A percentile compares a stretch with the other conserved stretches of the same genome.
phyloP scores from a whole-genome alignment of 2,113 vertebrate species.

The Salminus brasiliensis region DNA sequence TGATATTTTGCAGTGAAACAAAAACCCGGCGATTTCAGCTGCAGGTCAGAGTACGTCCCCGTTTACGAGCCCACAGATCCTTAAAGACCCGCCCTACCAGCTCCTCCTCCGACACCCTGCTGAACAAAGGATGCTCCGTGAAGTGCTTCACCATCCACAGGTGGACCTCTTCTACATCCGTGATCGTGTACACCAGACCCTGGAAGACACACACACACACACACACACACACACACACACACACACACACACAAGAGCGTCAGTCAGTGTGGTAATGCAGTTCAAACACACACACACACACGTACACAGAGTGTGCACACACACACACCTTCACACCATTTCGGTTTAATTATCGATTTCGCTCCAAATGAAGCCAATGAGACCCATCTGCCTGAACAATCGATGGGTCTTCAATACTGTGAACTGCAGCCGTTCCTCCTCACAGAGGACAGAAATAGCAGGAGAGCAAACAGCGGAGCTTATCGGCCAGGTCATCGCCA shows the following conservation, averaged over 20 bases:
- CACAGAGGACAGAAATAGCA: constrained; percentile 64
- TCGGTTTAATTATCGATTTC: constrained; percentile 5
- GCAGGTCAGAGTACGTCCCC: too few species aligned
- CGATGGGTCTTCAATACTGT: constrained; percentile 22
- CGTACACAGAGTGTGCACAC: neutral
- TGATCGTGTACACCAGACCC: constrained; percentile 90
- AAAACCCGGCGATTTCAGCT: too few species aligned
- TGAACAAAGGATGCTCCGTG: constrained; percentile 84
- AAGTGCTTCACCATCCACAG: constrained; percentile 91
- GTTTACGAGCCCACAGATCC: too few species aligned
- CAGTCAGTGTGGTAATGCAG: too few species aligned
- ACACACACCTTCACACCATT: neutral
- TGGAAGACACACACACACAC: constrained; percentile 52
- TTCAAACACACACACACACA: too few species aligned
- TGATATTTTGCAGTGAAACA: too few species aligned
- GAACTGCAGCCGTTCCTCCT: constrained; percentile 32
- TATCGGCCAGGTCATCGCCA: constrained; percentile 63
- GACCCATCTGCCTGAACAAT: constrained; percentile 7
- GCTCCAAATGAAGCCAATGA: neutral
- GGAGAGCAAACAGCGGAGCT: constrained; percentile 61
- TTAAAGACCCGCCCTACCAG: constrained; percentile 71
- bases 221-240: constrained; percentile 39
- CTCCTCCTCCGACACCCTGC: constrained; percentile 78
- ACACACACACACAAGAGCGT: too few species aligned
- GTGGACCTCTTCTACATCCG: constrained; percentile 88